Base-by-base conservation (phyloP, 1,140 invertebrate species). In the Lepeophtheirus salmonis region DNA sequence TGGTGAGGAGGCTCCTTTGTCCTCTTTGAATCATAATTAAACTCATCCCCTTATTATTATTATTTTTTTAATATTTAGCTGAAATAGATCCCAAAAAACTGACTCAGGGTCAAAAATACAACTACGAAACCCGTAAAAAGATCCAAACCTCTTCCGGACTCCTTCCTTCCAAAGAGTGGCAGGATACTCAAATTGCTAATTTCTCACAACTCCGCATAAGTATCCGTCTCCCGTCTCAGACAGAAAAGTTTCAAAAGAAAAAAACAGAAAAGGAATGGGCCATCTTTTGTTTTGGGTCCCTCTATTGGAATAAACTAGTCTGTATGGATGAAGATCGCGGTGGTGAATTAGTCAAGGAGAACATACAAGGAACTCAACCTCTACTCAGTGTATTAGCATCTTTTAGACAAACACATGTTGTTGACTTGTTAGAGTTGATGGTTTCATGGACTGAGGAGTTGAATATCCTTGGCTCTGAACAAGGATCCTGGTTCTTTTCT, bases 191-290 rank as follows among this genome's bases (percentile, higher is more conserved):
- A 57, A 25, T 57, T 12, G 55, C 55, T 2, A 25, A 57, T 41
- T 57, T 57, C 55, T 26, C 55, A 10, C 16, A 41, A n/a, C n/a
- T 41, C 6, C 30, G 30, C 30, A 6, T 41, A 10, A 41, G 6
- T 6, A 6, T 41, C n/a, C 30, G 30, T n/a, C 30, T 41, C 30
- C 30, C 30, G n/a, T n/a, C 30, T n/a, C 30, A 41, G n/a, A n/a
- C 6, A 6, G 30, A 41, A n/a, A n/a, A 41, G n/a, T 6, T 6
- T n/a, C 30, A 6, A 41, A 41, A 41, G n/a, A 41, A n/a, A 41
- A n/a, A 41, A 41, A n/a, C 30, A n/a, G 30, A 41, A n/a, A 41
- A 41, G 30, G 30, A 41, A n/a, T 57, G 55, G 55, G 22, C 22
- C 16, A 1, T 41, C 3, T 57, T 57, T 41, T 57, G 55, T 23